Conservation (phyloP, 2,113 vertebrate species). For the Crotalus helleri region DNA sequence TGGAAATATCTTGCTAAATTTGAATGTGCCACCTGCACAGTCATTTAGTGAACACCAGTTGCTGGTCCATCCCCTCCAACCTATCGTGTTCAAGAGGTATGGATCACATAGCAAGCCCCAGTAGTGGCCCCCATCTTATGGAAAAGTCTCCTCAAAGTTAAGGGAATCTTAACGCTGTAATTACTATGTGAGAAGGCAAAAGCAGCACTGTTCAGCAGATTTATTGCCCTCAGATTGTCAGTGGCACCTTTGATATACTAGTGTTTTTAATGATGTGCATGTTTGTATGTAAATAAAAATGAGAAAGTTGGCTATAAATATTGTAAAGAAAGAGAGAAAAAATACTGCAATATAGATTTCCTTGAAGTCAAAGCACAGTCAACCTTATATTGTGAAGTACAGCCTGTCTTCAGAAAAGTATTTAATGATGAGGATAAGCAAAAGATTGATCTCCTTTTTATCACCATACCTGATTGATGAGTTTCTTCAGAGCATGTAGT, state of each 20-base stretch:
- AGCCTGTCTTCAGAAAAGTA: not conserved
- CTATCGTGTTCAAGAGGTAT: not conserved
- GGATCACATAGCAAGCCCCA: not conserved
- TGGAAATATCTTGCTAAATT: not conserved
- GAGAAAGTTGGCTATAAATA: not conserved
- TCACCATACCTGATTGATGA: slow-evolving; percentile 78
- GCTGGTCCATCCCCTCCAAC: not conserved
- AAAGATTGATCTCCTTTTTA: not conserved
- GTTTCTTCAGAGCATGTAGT: slow-evolving; percentile 71
- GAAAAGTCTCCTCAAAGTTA: not conserved
- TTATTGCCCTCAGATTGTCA: not conserved
- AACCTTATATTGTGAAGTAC: not conserved
- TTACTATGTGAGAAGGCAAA: not conserved
- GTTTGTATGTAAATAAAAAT: not conserved
- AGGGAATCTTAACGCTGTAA: not conserved
- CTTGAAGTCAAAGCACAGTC: not conserved
- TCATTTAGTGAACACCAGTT: not conserved
- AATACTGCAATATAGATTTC: not conserved
- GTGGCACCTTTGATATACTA: not conserved
- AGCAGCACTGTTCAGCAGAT: not conserved
- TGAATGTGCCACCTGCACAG: not conserved
- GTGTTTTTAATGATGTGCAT: not conserved
- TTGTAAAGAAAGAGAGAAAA: fast-evolving
- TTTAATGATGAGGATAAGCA: slow-evolving; percentile 24
- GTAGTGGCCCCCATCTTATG: not conserved